These are phyloP conservation scores for Eptatretus burgeri DNA, from an alignment of 2,113 vertebrate species.

Conservation along the genomic window DNA sequence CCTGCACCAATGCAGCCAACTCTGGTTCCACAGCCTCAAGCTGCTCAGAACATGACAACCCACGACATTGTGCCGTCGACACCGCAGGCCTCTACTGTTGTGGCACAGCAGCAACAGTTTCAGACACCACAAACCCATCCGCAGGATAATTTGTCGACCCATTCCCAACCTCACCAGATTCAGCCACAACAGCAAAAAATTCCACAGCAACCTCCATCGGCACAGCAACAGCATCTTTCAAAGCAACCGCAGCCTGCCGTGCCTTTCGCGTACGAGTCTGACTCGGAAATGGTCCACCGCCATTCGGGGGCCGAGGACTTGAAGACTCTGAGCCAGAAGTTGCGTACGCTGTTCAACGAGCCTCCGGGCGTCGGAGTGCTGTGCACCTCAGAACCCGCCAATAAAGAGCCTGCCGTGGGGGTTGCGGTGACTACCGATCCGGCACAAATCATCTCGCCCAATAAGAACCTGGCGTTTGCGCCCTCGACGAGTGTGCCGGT, in stretches of 20 bases:
- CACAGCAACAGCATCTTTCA: background rate
- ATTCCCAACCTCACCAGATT: background rate
- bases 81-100: no score
- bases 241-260: background rate
- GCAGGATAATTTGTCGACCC: background rate
- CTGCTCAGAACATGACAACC: no score
- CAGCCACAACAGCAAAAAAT: background rate
- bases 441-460: background rate
- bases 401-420: no score
- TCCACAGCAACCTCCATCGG: background rate
- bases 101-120: background rate
- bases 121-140: background rate
- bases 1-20: no score
- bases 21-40: no score
- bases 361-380: background rate
- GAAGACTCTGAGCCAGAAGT: conserved; percentile 2
- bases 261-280: background rate
- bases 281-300: conserved; percentile 1
- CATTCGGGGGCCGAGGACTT: conserved; percentile 1
- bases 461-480: no score
- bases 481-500: no score
- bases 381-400: no score
- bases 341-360: conserved; percentile 3
- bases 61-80: no score
- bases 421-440: background rate